Conservation (phyloP, 2,888 invertebrate species). For the Amiota communis region DNA sequence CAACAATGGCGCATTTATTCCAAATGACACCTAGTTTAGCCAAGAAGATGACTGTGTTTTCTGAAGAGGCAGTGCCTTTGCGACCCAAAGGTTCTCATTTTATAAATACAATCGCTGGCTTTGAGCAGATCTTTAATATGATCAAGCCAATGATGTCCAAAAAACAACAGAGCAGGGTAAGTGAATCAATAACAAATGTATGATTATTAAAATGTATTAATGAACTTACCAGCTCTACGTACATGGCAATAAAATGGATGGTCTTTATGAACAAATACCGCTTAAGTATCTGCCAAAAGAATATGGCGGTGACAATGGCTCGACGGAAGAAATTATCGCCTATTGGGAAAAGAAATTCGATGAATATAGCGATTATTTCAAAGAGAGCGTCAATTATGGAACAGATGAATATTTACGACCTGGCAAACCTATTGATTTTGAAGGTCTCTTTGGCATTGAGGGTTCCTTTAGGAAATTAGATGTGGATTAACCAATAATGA, state of each 20-base stretch:
- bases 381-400: conserved; percentile 58
- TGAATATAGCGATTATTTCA: conserved; percentile 57
- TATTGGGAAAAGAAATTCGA: conserved; percentile 60
- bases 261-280: conserved; percentile 77
- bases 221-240: conserved; percentile 74
- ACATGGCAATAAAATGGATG: conserved; percentile 76
- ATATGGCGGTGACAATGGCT: conserved; percentile 78
- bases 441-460: conserved; percentile 63
- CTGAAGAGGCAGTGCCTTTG: conserved; percentile 78
- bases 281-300: conserved; percentile 78
- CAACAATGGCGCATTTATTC: conserved; percentile 75
- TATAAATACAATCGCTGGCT: conserved; percentile 76
- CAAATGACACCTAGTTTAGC: conserved; percentile 77
- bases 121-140: conserved; percentile 76
- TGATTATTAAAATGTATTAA: background rate
- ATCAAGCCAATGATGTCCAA: conserved; percentile 77
- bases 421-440: conserved; percentile 60
- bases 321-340: conserved; percentile 65
- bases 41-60: conserved; percentile 75
- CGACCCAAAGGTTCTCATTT: conserved; percentile 77
- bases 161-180: conserved; percentile 76
- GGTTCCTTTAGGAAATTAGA: conserved; percentile 69
- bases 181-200: conserved; percentile 9
- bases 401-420: conserved; percentile 62
- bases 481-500: conserved; percentile 56